A percentile compares a stretch with the other conserved stretches of the same genome.
Evolutionary conservation across 2,888 invertebrate species (phyloP).

Genomic region (Pandemis heparana): DNA sequence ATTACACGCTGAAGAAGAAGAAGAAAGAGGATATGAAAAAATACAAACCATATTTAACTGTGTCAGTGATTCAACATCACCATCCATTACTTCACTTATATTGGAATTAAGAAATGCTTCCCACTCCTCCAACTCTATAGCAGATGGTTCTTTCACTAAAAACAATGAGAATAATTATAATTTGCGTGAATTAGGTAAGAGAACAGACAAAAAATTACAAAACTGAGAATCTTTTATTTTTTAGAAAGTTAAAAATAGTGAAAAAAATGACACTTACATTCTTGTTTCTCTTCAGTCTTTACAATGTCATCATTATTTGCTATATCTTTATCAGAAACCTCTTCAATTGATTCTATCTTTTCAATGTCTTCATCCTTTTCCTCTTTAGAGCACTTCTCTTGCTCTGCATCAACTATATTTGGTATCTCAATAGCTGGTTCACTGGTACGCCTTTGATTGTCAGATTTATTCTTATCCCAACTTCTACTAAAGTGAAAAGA

Average conservation of each 20-base stretch:
- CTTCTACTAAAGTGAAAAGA: conserved; percentile 80
- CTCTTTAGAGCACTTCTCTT: conserved; percentile 72
- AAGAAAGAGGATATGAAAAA: background rate
- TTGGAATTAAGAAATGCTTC: conserved; percentile 92
- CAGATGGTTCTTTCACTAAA: conserved; percentile 83
- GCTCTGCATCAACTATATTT: conserved; percentile 60
- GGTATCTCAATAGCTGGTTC: conserved; percentile 75
- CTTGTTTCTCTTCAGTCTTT: conserved; percentile 66
- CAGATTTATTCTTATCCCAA: conserved; percentile 78
- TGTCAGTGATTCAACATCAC: conserved; percentile 90
- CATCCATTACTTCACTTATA: conserved; percentile 93
- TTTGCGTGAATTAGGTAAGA: background rate
- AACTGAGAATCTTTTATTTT: no score
- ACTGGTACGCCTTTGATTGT: conserved; percentile 74
- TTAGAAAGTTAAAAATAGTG: conserved; percentile 1
- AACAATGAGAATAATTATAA: conserved; percentile 41
- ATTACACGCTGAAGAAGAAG: no score
- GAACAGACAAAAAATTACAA: conserved; percentile 3
- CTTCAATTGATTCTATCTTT: conserved; percentile 78
- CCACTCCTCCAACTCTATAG: conserved; percentile 95
- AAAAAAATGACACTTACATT: conserved; percentile 57
- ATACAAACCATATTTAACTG: conserved; percentile 88
- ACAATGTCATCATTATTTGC: conserved; percentile 73
- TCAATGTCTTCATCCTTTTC: conserved; percentile 77
- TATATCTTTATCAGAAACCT: conserved; percentile 70